Percentiles rank a stretch among this genome's conserved stretches.
These are phyloP conservation scores for Grapholita molesta DNA, from an alignment of 1,140 invertebrate species.

Conservation along the genomic window DNA sequence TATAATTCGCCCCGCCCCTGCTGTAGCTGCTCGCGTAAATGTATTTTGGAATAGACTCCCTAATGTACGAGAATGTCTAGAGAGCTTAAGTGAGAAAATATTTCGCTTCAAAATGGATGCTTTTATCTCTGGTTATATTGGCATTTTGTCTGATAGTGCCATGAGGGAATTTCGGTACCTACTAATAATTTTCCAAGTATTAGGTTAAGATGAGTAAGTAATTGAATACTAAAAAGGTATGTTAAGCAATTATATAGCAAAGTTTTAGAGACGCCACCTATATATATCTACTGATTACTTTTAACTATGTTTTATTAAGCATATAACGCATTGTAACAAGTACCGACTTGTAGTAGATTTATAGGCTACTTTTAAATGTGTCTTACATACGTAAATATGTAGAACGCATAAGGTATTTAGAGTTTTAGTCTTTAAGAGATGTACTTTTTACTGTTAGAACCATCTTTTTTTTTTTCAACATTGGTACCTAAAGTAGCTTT, in stretches of 20 bases:
- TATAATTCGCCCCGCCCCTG: constrained; percentile 57
- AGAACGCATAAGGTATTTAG: too few species aligned
- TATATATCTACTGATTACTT: too few species aligned
- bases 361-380: too few species aligned
- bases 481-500: too few species aligned
- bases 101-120: constrained; percentile 40
- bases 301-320: background rate
- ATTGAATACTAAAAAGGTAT: background rate
- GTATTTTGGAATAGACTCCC: constrained; percentile 51
- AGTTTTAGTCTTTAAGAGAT: too few species aligned
- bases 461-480: too few species aligned
- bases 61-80: constrained; percentile 53
- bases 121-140: constrained; percentile 43
- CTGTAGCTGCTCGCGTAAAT: constrained; percentile 35
- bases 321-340: too few species aligned
- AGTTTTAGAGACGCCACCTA: background rate
- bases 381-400: too few species aligned
- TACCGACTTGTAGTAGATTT: too few species aligned
- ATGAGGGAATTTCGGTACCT: constrained; percentile 22
- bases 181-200: background rate
- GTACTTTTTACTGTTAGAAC: too few species aligned
- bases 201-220: constrained; percentile 4
- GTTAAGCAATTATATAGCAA: background rate
- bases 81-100: constrained; percentile 30
- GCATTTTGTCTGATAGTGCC: constrained; percentile 35